These are phyloP conservation scores for Sebastes schlegelii DNA, from an alignment of 2,113 vertebrate genomes.

Conservation along the genomic window DNA sequence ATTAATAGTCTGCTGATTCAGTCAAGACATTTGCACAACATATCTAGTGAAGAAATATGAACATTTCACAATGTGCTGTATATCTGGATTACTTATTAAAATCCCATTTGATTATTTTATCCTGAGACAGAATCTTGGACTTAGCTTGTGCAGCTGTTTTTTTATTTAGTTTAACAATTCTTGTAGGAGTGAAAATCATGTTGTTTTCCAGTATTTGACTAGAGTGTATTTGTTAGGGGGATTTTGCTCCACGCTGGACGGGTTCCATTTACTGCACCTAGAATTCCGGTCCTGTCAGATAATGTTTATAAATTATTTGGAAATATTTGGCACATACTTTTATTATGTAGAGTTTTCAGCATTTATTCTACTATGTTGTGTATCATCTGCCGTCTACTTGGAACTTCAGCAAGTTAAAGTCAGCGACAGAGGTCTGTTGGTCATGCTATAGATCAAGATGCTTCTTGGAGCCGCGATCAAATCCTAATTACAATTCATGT, in stretches of 20 bases:
- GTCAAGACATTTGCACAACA: too few species aligned
- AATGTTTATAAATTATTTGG: neutral
- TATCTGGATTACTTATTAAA: constrained; percentile 20
- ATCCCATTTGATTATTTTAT: neutral
- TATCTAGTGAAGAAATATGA: neutral
- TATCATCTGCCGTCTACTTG: neutral
- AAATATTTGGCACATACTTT: constrained; percentile 10
- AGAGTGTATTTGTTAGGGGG: constrained; percentile 2
- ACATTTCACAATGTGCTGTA: constrained; percentile 9
- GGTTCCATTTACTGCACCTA: constrained; percentile 16
- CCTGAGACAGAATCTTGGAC: constrained; percentile 6
- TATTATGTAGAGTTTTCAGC: neutral
- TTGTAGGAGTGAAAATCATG: constrained; percentile 1
- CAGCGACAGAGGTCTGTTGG: constrained; percentile 9
- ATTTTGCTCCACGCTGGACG: neutral
- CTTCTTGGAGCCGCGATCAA: constrained; percentile 14
- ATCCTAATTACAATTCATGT: constrained; percentile 46
- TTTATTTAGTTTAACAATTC: constrained; percentile 22
- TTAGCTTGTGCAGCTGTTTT: constrained; percentile 10
- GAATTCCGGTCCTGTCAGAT: constrained; percentile 14
- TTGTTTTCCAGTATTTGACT: constrained; percentile 1
- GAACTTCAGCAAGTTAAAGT: constrained; percentile 3
- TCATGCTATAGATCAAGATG: constrained; percentile 9
- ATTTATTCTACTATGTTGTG: neutral
- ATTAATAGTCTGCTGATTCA: neutral